These are phyloP conservation scores for Alethe castanea DNA, from an alignment of 2,113 vertebrate species.

Conservation along the genomic window DNA sequence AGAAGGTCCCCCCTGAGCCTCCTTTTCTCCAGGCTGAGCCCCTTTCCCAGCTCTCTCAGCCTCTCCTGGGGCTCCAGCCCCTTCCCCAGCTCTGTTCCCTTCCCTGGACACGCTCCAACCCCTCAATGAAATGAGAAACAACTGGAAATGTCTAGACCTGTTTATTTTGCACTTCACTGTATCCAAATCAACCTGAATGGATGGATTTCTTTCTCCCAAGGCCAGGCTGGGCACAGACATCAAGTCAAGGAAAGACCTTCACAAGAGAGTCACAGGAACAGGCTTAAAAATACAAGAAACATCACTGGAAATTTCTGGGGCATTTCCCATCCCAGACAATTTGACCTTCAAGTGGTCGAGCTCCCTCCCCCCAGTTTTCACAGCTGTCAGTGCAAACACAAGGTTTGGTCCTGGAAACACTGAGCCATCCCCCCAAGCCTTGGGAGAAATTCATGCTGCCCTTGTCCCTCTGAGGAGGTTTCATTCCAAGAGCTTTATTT, in stretches of 20 bases:
- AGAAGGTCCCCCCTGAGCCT: neutral
- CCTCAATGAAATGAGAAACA: neutral
- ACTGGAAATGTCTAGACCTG: neutral
- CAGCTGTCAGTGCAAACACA: neutral
- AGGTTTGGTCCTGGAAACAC: neutral
- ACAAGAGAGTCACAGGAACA: neutral
- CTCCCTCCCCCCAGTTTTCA: neutral
- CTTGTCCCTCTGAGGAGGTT: neutral
- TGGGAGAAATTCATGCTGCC: neutral
- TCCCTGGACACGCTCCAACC: accelerated
- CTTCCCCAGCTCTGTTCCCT: accelerated
- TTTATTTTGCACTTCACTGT: neutral
- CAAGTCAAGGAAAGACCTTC: neutral
- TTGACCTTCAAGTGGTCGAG: neutral
- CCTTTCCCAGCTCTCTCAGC: neutral
- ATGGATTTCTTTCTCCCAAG: neutral
- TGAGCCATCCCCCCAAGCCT: neutral
- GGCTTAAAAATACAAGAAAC: neutral
- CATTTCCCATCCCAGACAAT: neutral
- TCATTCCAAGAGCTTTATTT: neutral
- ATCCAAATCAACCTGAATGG: neutral
- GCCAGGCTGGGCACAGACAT: neutral
- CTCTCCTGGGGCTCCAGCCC: accelerated
- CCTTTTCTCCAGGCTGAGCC: neutral
- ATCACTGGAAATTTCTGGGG: neutral